phyloP scores from a whole-genome alignment of 2,113 vertebrate genomes.

The Uria lomvia region DNA sequence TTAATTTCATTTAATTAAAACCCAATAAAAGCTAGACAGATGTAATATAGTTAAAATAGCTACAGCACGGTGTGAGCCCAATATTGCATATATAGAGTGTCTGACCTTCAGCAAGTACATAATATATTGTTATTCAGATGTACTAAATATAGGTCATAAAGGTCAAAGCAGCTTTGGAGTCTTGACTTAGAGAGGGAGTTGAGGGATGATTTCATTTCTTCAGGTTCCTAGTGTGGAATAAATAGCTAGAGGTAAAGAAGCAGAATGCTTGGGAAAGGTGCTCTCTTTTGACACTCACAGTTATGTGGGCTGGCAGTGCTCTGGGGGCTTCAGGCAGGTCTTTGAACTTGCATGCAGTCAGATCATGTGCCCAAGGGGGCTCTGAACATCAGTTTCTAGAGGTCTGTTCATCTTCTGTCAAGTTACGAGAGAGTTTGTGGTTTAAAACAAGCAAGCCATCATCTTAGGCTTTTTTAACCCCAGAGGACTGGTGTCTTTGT shows the following conservation, averaged over 20 bases:
- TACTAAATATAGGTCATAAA: slow-evolving; percentile 8
- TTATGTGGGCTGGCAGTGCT: neutral
- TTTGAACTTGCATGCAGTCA: neutral
- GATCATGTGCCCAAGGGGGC: neutral
- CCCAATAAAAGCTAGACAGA: slow-evolving; percentile 75
- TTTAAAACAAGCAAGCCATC: neutral
- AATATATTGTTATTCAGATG: neutral
- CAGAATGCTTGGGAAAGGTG: slow-evolving; percentile 2
- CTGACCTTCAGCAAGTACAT: neutral
- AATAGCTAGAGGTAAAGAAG: slow-evolving; percentile 1
- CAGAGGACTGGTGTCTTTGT: neutral
- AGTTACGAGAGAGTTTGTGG: neutral
- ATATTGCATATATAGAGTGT: neutral
- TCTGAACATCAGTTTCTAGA: neutral
- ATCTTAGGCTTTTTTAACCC: neutral
- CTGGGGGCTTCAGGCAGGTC: neutral
- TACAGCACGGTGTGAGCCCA: neutral
- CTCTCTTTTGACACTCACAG: neutral
- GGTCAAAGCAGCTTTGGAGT: slow-evolving; percentile 7
- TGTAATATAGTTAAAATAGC: slow-evolving; percentile 73
- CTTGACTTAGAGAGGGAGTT: neutral
- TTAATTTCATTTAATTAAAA: slow-evolving; percentile 77
- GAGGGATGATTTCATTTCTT: slow-evolving; percentile 10
- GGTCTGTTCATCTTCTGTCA: neutral
- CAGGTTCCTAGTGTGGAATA: neutral